Evolutionary conservation across 2,888 invertebrate genomes (phyloP), one percentile per base, ranked within the genome.

Genomic region (Xanthorhoe spadicearia): DNA sequence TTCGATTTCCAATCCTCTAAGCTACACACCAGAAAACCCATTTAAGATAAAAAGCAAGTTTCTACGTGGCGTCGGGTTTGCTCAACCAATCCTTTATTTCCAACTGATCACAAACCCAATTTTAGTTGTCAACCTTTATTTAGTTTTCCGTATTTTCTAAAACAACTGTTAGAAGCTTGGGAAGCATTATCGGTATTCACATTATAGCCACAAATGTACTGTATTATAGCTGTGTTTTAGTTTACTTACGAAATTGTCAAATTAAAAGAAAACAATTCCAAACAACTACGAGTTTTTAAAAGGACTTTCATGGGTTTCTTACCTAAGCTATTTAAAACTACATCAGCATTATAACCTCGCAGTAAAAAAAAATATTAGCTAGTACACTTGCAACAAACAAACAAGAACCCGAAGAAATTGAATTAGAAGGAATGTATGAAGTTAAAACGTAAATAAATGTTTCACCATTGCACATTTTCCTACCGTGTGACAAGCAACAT

Each of bases 401-500:
- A 9, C 13, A 17, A 49, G 17, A 13, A 32, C 43, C 2, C 28
- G 19, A 46, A 61, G n/a, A 64, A 43, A 64, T 46, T 8, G 8
- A 32, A 48, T 35, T 43, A 56, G 38, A 23, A 54, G 13, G 19
- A 35, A 51, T 15, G 28, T 23, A 18, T 15, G 48, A 56, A 66
- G 35, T 51, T 51, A 52, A 54, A 60, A 49, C 50, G 18, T 23
- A 19, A 55, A 48, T 61, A 63, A 61, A 66, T 63, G 61, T 59
- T 58, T 50, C 50, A 53, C 38, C 28, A 61, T 51, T 66, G 69
- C 70, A 68, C 64, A 60, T 60, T 70, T 66, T 58, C 61, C 70
- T 58, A 57, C 61, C 61, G 32, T 62, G 66, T 67, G 74, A 71
- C 74, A 72, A 66, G 62, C 60, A 64, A 71, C 74, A 74, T 69